Evolutionary conservation across 2,113 vertebrate genomes (phyloP), one percentile per base, ranked within the genome.

Genomic region (Platichthys flesus): DNA sequence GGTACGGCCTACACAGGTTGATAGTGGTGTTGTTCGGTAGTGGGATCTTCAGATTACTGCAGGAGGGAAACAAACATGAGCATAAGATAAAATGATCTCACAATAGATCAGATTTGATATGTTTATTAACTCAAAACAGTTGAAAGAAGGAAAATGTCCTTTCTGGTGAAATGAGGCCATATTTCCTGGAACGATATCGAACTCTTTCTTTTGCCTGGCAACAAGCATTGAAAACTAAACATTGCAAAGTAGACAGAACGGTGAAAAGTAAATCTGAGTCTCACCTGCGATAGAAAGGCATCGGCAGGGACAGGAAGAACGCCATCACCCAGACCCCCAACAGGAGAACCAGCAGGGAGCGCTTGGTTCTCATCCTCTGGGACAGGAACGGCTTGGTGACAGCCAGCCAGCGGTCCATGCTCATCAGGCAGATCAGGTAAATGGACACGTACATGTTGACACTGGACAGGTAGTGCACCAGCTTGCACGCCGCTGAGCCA

Each of bases 401-500:
- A 0, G 96, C 96, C 52, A 97, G 78, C 91, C 95, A 96, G 74
- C 96, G 96, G 90, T 97, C 96, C 86, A 95, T 84, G 75, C 96
- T 97, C 94, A 97, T 97, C 90, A 96, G 89, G 55, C 89, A 91
- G 87, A 97, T 97, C 79, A 97, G 93, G 90, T 97, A 95, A 73
- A 97, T 96, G 81, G 96, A 97, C 79, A 95, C 94, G 9, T 96
- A 97, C 96, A 97, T 97, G 88, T 96, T 97, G 75, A 97, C 94
- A 0, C 67, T 93, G 3, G 94, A 96, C 70, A 96, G 74, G 79
- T 97, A 97, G 78, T 97, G 95, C 68, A 96, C 89, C 5, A 84
- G 91, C 77, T 97, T 97, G 86, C 96, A 97, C 16, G 92, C 84
- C 0, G 55, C 89, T 0, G 37, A 57, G 18, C 96, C 95, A 24